phyloP scores from a whole-genome alignment of 2,888 invertebrate genomes.

The Petrophora chlorosata region DNA sequence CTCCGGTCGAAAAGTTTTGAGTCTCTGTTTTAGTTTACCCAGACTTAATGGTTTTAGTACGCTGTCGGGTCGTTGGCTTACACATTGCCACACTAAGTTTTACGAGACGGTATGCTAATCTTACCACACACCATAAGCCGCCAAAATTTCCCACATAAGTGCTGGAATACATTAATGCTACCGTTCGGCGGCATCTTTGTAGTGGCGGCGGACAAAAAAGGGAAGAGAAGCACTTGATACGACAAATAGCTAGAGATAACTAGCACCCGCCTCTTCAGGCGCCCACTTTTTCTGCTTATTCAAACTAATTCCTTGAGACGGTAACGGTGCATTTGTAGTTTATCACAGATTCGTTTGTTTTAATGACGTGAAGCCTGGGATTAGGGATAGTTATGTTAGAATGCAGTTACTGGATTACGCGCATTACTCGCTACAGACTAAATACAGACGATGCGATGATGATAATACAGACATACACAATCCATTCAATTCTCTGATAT shows the following conservation, averaged over 20 bases:
- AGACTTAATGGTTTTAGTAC: slow-evolving; percentile 1
- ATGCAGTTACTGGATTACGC: neutral
- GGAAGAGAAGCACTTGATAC: slow-evolving; percentile 73
- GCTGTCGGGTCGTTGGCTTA: neutral
- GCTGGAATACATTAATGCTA: slow-evolving; percentile 61
- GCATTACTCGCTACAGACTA: too few relatives aligned
- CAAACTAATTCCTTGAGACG: slow-evolving; percentile 61
- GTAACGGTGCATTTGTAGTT: slow-evolving; percentile 52
- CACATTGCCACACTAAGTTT: slow-evolving; percentile 39
- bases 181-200: slow-evolving; percentile 75
- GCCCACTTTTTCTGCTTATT: slow-evolving; percentile 67
- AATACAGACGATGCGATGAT: neutral
- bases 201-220: slow-evolving; percentile 56
- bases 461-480: neutral
- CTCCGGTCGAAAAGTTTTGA: neutral
- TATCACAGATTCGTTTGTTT: slow-evolving; percentile 47
- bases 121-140: slow-evolving; percentile 51
- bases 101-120: slow-evolving; percentile 66
- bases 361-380: slow-evolving; percentile 5
- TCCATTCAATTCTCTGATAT: too few relatives aligned
- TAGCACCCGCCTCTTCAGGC: slow-evolving; percentile 57
- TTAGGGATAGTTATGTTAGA: neutral
- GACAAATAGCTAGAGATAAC: slow-evolving; percentile 81
- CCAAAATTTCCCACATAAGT: slow-evolving; percentile 65
- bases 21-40: neutral